Evolutionary conservation across 2,113 vertebrate genomes (phyloP).

Genomic region (Aythya baeri): DNA sequence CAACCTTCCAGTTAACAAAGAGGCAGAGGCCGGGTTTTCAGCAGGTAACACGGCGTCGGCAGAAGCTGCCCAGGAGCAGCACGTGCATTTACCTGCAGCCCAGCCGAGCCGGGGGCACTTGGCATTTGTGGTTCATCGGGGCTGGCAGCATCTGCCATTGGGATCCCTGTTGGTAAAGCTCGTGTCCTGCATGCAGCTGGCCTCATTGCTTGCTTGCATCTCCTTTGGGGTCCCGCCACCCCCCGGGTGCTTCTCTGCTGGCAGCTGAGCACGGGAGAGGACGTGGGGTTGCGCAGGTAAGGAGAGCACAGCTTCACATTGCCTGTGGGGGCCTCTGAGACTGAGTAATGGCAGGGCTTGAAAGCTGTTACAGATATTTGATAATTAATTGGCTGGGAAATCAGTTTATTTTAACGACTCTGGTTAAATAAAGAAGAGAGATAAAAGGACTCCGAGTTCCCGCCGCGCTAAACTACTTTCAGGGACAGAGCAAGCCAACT

Average conservation of each 20-base stretch:
- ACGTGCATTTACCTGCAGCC: neutral
- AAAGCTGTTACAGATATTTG: constrained; percentile 70
- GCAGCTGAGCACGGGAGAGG: neutral
- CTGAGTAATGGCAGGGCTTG: constrained; percentile 44
- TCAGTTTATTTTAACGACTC: constrained; percentile 64
- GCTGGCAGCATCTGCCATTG: neutral
- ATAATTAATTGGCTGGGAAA: constrained; percentile 64
- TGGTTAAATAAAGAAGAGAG: constrained; percentile 67
- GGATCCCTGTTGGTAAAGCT: neutral
- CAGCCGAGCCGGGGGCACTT: neutral
- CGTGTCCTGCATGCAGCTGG: rapidly evolving
- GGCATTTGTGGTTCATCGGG: neutral
- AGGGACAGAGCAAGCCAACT: constrained; percentile 25
- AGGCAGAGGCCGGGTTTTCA: neutral
- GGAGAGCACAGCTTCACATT: neutral
- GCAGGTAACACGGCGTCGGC: rapidly evolving
- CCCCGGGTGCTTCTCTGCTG: neutral
- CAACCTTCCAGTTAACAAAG: constrained; percentile 16
- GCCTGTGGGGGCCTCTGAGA: constrained; percentile 37
- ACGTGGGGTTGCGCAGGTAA: constrained; percentile 40
- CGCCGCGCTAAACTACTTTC: constrained; percentile 41
- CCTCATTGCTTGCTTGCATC: neutral
- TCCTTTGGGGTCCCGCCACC: neutral
- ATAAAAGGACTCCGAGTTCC: constrained; percentile 48
- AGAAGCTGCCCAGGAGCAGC: neutral